Evolutionary conservation across 1,140 invertebrate species (phyloP).

Genomic region (Leptopilina clavipes): DNA sequence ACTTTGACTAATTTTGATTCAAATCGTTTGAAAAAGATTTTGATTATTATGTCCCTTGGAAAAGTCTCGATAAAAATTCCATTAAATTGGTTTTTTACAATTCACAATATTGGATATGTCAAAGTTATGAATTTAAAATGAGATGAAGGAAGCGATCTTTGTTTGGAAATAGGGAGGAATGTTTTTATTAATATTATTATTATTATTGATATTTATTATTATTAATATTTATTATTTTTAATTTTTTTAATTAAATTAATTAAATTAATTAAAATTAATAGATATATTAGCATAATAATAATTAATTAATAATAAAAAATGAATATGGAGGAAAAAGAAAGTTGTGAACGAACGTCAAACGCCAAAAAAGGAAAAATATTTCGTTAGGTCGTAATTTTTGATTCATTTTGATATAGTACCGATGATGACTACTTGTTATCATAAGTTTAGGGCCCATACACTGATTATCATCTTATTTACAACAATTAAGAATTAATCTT

Average conservation of each 20-base stretch:
- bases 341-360: conserved; percentile 21
- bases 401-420: conserved; percentile 33
- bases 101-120: background rate
- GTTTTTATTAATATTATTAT: too few relatives aligned
- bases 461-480: conserved; percentile 28
- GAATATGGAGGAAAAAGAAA: conserved; percentile 6
- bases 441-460: conserved; percentile 29
- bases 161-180: too few relatives aligned
- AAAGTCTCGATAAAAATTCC: background rate
- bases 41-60: background rate
- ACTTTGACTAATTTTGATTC: conserved; percentile 22
- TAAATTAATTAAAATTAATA: too few relatives aligned
- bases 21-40: conserved; percentile 6
- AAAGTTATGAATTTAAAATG: background rate
- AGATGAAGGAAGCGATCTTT: too few relatives aligned
- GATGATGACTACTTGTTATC: conserved; percentile 24
- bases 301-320: background rate
- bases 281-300: too few relatives aligned
- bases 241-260: too few relatives aligned
- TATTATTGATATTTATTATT: too few relatives aligned
- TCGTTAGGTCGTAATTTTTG: conserved; percentile 28
- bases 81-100: background rate
- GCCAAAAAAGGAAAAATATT: conserved; percentile 15
- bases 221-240: too few relatives aligned
- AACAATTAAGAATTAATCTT: conserved; percentile 22